Evolutionary conservation across 2,113 vertebrate genomes (phyloP).

Genomic region (Monarcha castaneiventris): DNA sequence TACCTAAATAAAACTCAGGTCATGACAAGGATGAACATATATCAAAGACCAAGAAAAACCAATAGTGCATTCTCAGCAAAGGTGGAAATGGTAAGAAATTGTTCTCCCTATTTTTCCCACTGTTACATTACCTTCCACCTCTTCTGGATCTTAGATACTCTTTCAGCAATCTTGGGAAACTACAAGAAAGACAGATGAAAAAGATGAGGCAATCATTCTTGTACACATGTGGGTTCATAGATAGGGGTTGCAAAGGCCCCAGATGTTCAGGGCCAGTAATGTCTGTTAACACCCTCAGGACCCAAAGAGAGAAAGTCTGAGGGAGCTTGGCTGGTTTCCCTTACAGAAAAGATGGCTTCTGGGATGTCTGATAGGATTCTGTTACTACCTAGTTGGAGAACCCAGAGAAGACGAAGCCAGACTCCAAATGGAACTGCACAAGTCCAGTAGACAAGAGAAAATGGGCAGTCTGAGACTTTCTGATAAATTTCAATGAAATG

Average conservation of each 20-base stretch:
- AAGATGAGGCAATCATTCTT: background rate
- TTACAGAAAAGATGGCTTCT: background rate
- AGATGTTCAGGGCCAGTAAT: background rate
- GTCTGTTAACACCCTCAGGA: background rate
- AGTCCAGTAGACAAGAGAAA: background rate
- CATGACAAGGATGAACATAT: background rate
- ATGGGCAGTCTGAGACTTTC: background rate
- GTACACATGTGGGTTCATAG: too few relatives aligned
- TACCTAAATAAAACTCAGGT: background rate
- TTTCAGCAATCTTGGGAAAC: background rate
- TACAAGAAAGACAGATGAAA: background rate
- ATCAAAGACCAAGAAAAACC: background rate
- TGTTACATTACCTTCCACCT: background rate
- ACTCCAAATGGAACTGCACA: background rate
- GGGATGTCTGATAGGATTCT: background rate
- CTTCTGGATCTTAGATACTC: background rate
- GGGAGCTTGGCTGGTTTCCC: fast-evolving
- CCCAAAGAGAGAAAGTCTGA: background rate
- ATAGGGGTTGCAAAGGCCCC: fast-evolving
- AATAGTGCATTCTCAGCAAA: fast-evolving
- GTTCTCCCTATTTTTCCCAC: background rate
- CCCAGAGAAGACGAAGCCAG: background rate
- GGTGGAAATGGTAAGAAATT: background rate
- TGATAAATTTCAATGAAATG: background rate
- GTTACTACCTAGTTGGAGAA: background rate